Evolutionary conservation across 2,113 vertebrate genomes (phyloP).

Genomic region (Lanius collurio): DNA sequence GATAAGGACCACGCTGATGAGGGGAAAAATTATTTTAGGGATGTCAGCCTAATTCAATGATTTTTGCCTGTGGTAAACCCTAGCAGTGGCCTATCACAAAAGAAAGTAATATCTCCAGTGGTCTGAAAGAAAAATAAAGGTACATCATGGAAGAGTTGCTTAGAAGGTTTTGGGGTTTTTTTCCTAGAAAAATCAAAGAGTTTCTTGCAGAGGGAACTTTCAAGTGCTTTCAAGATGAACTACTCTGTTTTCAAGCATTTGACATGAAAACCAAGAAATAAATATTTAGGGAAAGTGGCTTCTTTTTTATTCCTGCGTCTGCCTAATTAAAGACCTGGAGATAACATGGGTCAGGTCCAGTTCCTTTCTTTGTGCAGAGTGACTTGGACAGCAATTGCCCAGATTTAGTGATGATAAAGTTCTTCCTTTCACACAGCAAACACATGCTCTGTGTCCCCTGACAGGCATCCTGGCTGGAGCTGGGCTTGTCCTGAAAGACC

Average conservation of each 20-base stretch:
- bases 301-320: not conserved
- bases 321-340: not conserved
- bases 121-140: not conserved
- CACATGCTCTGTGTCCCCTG: not conserved
- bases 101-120: not conserved
- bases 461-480: not conserved
- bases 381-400: not conserved
- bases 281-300: not conserved
- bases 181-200: not conserved
- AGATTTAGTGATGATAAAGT: not conserved
- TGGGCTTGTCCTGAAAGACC: fast-evolving
- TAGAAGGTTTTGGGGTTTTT: not conserved
- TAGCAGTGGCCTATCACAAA: not conserved
- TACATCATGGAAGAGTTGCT: not conserved
- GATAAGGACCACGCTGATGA: not conserved
- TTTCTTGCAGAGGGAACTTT: not conserved
- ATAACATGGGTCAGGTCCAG: not conserved
- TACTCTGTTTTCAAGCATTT: not conserved
- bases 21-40: not conserved
- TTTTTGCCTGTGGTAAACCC: not conserved
- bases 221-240: not conserved
- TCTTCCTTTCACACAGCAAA: not conserved
- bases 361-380: not conserved
- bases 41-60: not conserved
- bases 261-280: not conserved